Conservation (phyloP, 35 echinoderm and acorn worm genomes). For the Apostichopus parvimensis region DNA sequence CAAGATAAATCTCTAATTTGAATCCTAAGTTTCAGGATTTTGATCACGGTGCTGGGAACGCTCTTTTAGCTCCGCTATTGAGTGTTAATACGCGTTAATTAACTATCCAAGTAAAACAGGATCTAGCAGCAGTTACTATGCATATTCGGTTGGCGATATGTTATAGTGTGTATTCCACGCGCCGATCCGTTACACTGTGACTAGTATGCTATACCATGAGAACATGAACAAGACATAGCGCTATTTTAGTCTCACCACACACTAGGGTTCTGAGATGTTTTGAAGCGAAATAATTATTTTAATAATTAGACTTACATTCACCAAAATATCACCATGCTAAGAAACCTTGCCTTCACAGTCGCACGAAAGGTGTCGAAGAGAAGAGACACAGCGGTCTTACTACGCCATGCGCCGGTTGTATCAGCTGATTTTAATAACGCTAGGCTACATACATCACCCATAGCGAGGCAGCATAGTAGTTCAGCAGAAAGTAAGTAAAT, state of each 20-base stretch:
- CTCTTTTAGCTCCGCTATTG: too few relatives aligned
- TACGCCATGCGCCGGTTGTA: not conserved
- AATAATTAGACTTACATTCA: not conserved
- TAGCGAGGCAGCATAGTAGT: not conserved
- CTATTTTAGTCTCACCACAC: not conserved
- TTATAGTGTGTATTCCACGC: too few relatives aligned
- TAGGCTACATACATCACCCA: conserved; percentile 31
- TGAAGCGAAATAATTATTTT: not conserved
- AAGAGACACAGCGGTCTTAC: not conserved
- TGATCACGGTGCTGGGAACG: too few relatives aligned
- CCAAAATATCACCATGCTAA: conserved; percentile 2
- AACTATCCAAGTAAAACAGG: too few relatives aligned
- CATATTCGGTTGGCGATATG: too few relatives aligned
- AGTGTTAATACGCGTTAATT: too few relatives aligned
- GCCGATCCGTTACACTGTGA: too few relatives aligned
- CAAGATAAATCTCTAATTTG: too few relatives aligned
- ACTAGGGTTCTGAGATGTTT: not conserved
- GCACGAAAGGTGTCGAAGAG: conserved; percentile 18
- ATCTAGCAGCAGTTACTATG: too few relatives aligned
- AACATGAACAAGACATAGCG: not conserved
- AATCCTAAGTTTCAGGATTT: too few relatives aligned
- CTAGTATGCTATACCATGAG: not conserved
- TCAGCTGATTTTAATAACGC: conserved; percentile 33
- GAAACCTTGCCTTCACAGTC: conserved; percentile 11
- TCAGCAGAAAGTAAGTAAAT: not conserved